Conservation (phyloP, 1,140 invertebrate species). For the Cotesia chilonis region DNA sequence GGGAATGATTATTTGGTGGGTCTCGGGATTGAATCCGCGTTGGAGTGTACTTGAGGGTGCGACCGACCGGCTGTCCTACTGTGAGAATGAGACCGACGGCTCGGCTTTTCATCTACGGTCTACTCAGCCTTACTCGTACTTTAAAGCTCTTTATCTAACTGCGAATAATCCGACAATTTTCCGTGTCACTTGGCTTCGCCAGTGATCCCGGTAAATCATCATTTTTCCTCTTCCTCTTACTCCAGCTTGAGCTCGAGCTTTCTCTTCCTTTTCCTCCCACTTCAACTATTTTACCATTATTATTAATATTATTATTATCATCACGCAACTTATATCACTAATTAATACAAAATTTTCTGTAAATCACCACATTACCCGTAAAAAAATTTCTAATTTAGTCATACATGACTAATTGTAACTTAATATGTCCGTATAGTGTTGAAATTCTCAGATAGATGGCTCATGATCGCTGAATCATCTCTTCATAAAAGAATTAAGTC, state of each 20-base stretch:
- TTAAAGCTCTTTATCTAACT: constrained; percentile 56
- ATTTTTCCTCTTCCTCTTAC: too few relatives aligned
- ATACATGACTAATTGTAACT: too few relatives aligned
- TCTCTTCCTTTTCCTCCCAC: too few relatives aligned
- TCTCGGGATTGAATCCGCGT: constrained; percentile 59
- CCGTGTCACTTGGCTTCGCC: constrained; percentile 45
- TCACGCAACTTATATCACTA: neutral
- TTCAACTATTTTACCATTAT: too few relatives aligned
- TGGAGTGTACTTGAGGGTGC: constrained; percentile 58
- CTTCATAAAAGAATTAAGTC: too few relatives aligned
- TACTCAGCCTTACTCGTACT: constrained; percentile 28
- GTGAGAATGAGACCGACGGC: constrained; percentile 50
- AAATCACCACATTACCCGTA: neutral
- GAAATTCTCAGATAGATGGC: too few relatives aligned
- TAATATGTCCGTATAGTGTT: too few relatives aligned
- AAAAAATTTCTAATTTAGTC: too few relatives aligned
- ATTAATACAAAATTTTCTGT: constrained; percentile 4
- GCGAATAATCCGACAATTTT: constrained; percentile 62
- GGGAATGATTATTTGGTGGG: constrained; percentile 61
- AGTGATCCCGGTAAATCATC: too few relatives aligned
- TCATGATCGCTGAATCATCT: too few relatives aligned
- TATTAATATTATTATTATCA: too few relatives aligned
- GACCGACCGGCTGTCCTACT: constrained; percentile 43
- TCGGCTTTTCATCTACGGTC: constrained; percentile 51
- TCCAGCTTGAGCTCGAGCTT: too few relatives aligned